Conservation (phyloP, 2,797 vertebrate genomes). For the Petrocephalus sullivani region DNA sequence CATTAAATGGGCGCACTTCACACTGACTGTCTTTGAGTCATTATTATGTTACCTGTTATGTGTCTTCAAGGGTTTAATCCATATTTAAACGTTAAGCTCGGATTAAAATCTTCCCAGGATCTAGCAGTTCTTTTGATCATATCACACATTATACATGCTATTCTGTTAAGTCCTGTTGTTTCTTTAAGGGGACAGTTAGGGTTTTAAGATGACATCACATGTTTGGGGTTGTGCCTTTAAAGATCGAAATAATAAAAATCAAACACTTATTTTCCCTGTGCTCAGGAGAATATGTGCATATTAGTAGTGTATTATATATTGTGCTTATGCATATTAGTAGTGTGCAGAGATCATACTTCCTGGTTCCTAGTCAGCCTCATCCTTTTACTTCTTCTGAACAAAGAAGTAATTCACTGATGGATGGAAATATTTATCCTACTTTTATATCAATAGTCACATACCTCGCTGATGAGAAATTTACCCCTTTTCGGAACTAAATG, state of each 20-base stretch:
- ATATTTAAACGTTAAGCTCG: background rate
- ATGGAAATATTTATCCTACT: background rate
- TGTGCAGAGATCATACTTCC: background rate
- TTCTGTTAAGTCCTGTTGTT: background rate
- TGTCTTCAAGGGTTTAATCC: background rate
- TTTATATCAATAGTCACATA: background rate
- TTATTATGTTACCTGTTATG: background rate
- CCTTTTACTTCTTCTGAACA: background rate
- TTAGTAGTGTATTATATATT: background rate
- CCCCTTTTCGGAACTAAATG: background rate
- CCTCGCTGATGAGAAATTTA: background rate
- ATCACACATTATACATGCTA: background rate
- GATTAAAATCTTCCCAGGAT: background rate
- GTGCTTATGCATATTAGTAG: background rate
- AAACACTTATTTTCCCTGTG: background rate
- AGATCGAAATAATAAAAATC: background rate
- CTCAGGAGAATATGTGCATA: background rate
- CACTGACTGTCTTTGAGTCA: background rate
- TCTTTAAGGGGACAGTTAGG: background rate
- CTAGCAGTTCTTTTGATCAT: background rate
- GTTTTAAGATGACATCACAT: background rate
- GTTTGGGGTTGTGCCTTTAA: background rate
- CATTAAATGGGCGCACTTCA: conserved; percentile 19
- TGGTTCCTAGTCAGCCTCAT: background rate
- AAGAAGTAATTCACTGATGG: background rate